Percentiles rank a stretch among this genome's conserved stretches.
Evolutionary conservation across 2,888 invertebrate species (phyloP).

Genomic region (Monochamus alternatus): DNA sequence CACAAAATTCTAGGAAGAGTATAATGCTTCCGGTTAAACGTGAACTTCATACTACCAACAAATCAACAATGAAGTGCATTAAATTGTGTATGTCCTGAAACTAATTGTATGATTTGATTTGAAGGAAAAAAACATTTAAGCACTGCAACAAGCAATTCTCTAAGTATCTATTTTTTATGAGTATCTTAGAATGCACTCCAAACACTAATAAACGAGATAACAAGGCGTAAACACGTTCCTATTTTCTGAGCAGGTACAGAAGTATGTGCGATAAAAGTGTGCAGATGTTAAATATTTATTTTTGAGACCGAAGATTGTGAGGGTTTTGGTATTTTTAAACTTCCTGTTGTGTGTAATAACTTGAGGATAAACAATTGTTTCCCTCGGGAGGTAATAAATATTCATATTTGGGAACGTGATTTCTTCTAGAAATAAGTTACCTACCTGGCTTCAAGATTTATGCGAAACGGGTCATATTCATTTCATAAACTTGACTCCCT

Average conservation of each 20-base stretch:
- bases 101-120: neutral
- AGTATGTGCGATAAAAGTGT: conserved; percentile 6
- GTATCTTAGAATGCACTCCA: neutral
- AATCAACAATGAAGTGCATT: conserved; percentile 23
- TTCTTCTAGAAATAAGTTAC: no score
- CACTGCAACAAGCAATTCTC: no score
- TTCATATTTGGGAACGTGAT: no score
- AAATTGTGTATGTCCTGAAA: conserved; percentile 1
- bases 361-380: no score
- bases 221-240: neutral
- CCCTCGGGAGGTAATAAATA: no score
- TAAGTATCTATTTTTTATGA: no score
- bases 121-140: neutral
- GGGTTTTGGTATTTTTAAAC: neutral
- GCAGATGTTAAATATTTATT: conserved; percentile 19
- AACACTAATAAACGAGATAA: neutral
- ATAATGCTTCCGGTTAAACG: conserved; percentile 8
- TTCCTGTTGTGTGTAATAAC: neutral
- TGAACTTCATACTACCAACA: conserved; percentile 18
- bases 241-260: neutral
- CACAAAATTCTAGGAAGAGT: neutral
- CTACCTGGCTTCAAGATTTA: no score
- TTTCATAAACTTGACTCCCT: no score
- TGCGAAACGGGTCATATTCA: no score
- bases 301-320: neutral